A percentile compares a stretch with the other conserved stretches of the same genome.
These are phyloP conservation scores for Clinocottus analis DNA, from an alignment of 2,113 vertebrate genomes.

Conservation along the genomic window DNA sequence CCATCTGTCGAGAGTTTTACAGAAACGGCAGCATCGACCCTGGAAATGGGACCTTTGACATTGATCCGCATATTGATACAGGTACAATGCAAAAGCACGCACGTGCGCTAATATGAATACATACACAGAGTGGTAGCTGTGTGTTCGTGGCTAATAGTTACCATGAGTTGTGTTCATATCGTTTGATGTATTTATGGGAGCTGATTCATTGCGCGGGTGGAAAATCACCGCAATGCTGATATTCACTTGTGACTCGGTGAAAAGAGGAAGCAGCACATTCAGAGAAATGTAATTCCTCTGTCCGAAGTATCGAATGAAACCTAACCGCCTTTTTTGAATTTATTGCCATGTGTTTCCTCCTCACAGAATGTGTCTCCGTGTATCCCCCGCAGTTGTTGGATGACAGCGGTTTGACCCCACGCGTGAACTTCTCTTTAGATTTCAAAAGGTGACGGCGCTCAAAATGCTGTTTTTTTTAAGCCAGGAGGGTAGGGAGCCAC, in stretches of 20 bases:
- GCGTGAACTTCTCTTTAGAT: constrained; percentile 88
- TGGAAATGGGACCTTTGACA: constrained; percentile 91
- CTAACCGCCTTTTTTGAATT: neutral
- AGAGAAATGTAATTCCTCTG: neutral
- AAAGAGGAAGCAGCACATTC: constrained; percentile 57
- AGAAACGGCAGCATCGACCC: constrained; percentile 87
- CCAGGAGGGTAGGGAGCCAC: neutral
- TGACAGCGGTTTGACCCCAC: constrained; percentile 63
- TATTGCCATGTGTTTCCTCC: constrained; percentile 6
- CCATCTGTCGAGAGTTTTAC: constrained; percentile 91
- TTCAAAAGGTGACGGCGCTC: constrained; percentile 88
- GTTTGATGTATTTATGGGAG: constrained; percentile 42
- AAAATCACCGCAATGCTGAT: constrained; percentile 53
- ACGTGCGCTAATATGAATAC: neutral
- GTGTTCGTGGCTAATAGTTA: neutral
- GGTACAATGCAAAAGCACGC: constrained; percentile 77
- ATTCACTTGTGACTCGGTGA: constrained; percentile 42
- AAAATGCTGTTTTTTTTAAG: constrained; percentile 1
- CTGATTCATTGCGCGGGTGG: constrained; percentile 58
- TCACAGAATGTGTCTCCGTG: constrained; percentile 89
- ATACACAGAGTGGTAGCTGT: neutral
- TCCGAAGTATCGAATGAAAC: neutral
- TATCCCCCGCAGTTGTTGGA: constrained; percentile 74
- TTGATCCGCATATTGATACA: constrained; percentile 89
- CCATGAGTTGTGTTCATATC: neutral